Conservation (phyloP, 37 sponge, comb jelly and placozoan species). For the Tethya wilhelma region DNA sequence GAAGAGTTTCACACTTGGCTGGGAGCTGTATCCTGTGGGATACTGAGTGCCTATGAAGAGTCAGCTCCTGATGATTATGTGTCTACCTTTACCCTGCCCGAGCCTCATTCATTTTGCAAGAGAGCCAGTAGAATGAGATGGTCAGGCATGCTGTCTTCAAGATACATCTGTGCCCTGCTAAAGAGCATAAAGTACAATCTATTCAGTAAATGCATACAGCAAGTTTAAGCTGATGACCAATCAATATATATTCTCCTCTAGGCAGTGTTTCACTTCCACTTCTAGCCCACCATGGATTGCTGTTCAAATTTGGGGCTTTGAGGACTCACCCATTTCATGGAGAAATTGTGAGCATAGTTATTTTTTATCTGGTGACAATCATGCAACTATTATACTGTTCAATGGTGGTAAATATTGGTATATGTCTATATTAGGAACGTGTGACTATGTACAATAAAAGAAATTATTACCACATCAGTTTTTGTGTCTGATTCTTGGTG, state of each 20-base stretch:
- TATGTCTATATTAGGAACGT: conserved; percentile 29
- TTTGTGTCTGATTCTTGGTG: no score
- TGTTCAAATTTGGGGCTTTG: conserved; percentile 79
- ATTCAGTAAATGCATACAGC: not conserved
- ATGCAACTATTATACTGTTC: conserved; percentile 55
- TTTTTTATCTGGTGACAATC: conserved; percentile 69
- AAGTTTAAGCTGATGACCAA: not conserved
- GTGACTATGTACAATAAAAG: conserved; percentile 32
- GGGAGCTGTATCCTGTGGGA: conserved; percentile 55
- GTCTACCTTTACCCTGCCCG: conserved; percentile 47
- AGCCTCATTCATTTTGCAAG: conserved; percentile 24
- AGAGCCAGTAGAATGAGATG: conserved; percentile 41
- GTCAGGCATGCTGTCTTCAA: conserved; percentile 64
- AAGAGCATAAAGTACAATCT: conserved; percentile 29
- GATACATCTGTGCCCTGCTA: conserved; percentile 19
- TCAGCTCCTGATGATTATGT: conserved; percentile 43
- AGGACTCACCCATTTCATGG: conserved; percentile 73
- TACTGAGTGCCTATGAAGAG: conserved; percentile 1
- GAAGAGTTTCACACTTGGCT: conserved; percentile 67
- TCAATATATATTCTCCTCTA: not conserved
- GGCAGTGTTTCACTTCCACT: not conserved
- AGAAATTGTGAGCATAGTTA: conserved; percentile 63
- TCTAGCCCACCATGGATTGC: conserved; percentile 32
- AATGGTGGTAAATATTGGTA: conserved; percentile 45
- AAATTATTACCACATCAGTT: no score